These are phyloP conservation scores for Cheumatopsyche charites DNA, from an alignment of 1,140 invertebrate genomes.

Conservation along the genomic window DNA sequence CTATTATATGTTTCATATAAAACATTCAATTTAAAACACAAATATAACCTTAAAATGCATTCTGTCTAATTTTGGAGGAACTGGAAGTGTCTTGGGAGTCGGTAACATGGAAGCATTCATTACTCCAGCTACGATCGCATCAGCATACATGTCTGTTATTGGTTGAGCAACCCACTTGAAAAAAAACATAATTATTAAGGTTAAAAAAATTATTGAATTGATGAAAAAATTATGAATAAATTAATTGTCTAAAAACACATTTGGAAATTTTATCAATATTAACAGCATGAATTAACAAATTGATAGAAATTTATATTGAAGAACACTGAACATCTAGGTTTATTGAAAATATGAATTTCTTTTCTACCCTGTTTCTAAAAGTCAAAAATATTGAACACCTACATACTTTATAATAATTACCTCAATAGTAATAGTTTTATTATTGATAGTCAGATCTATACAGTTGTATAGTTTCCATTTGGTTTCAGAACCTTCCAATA, in stretches of 20 bases:
- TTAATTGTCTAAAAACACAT: too few species aligned
- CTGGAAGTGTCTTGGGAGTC: conserved; percentile 65
- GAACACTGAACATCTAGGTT: too few species aligned
- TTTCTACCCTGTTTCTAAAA: too few species aligned
- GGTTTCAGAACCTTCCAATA: conserved; percentile 70
- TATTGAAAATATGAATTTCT: too few species aligned
- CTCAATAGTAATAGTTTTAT: conserved; percentile 84
- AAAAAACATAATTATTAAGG: conserved; percentile 27
- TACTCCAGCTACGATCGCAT: conserved; percentile 86
- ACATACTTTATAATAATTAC: conserved; percentile 53
- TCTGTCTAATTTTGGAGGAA: conserved; percentile 74
- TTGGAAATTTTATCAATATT: too few species aligned
- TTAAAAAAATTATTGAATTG: conserved; percentile 11
- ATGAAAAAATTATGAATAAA: background rate
- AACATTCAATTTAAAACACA: background rate
- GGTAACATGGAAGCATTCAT: conserved; percentile 75
- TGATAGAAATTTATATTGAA: background rate
- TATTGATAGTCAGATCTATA: conserved; percentile 83
- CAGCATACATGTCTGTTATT: conserved; percentile 97
- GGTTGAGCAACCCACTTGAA: conserved; percentile 90
- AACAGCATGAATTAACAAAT: too few species aligned
- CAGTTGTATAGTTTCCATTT: conserved; percentile 78
- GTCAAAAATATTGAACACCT: too few species aligned
- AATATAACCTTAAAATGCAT: conserved; percentile 80
- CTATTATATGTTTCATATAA: background rate